Base-by-base conservation (phyloP, 2,797 vertebrate species). In the Sebastes oblongus region DNA sequence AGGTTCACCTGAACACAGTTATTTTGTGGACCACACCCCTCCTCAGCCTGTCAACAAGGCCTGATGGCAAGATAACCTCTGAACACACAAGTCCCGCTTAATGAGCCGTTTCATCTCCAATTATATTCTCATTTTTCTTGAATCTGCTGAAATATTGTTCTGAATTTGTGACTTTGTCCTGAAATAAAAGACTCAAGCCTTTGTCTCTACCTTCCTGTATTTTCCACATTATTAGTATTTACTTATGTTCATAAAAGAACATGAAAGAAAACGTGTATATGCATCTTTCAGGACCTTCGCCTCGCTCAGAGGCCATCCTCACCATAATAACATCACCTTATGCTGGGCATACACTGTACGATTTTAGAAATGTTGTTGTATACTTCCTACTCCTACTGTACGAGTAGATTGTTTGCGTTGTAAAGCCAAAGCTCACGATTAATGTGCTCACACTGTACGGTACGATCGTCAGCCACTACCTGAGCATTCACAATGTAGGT, bases 1-100 rank as follows among this genome's bases (percentile, higher is more conserved):
- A 52, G 66, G 68, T 30, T 79, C 70, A 86, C 75, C 52, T 69
- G 30, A 65, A 36, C 29, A 10, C 39, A 50, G 54, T 60, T 24
- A 24, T 29, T 69, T 20, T 13, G 24, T 60, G 16, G 70, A 72
- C 56, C 46, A 39, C 64, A 13, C 32, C 61, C 55, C 16, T 66
- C 56, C n/a, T 52, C 30, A 24, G 24, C 25, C 56, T 64, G n/a
- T 78, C 66, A 66, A 13, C 20, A 3, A 22, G 32, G 14, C 56
- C 30, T 9, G 60, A 69, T 67, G 46, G n/a, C 8, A 42, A 59
- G 46, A 80, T 77, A 73, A 62, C 30, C n/a, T 22, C 27, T 50
- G 55, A 60, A 16, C 56, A 64, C 55, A 54, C 9, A n/a, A 55
- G 18, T 65, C 25, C 25, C 7, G 7, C 22, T 36, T 12, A 54